Conservation (phyloP, 2,113 vertebrate genomes). For the Colossoma macropomum region DNA sequence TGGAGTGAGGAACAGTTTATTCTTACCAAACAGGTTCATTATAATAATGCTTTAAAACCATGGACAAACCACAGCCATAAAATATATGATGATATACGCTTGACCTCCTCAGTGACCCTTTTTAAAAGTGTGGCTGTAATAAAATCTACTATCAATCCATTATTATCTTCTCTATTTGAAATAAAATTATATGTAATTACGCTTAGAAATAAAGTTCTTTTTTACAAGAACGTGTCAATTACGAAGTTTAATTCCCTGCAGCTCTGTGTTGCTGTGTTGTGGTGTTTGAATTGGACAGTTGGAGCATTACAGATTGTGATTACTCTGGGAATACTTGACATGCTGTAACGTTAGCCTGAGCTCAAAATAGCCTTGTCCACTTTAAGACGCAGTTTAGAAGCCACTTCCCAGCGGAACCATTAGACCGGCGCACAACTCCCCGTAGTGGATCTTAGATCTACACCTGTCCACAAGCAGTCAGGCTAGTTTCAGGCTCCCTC, state of each 20-base stretch:
- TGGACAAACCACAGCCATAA: background rate
- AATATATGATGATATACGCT: background rate
- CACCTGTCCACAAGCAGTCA: conserved; percentile 70
- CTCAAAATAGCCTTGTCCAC: conserved; percentile 80
- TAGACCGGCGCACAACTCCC: conserved; percentile 64
- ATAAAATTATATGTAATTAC: too few species aligned
- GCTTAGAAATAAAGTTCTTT: too few species aligned
- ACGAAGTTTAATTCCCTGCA: background rate
- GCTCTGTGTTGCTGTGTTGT: background rate
- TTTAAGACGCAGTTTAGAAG: conserved; percentile 70
- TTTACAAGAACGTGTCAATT: background rate
- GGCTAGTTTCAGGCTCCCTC: conserved; percentile 18
- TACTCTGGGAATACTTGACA: conserved; percentile 82
- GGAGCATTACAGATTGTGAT: conserved; percentile 72
- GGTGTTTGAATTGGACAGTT: background rate
- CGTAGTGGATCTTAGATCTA: conserved; percentile 59
- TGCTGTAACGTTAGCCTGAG: conserved; percentile 82
- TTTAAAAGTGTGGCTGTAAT: too few species aligned
- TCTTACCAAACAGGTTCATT: background rate
- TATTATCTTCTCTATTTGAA: too few species aligned
- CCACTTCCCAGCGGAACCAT: conserved; percentile 77
- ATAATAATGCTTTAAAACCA: background rate
- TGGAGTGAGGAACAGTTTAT: background rate
- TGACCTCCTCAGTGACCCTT: background rate
- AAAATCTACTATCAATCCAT: too few species aligned